These are phyloP conservation scores for Drosophila stalkeri DNA, from an alignment of 2,888 invertebrate genomes.

Conservation along the genomic window DNA sequence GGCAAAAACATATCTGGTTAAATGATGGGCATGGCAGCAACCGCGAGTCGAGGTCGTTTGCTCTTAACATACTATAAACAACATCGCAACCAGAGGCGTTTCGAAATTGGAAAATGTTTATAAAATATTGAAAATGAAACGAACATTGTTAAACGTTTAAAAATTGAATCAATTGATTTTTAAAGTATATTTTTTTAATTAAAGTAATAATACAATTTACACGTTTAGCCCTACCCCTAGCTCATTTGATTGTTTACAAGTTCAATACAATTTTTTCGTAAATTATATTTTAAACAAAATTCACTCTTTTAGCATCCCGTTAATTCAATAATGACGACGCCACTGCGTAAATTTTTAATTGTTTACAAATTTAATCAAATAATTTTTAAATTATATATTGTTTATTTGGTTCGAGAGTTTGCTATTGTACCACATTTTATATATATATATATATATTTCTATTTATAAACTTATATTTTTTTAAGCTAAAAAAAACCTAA, in stretches of 20 bases:
- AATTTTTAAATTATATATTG: slow-evolving; percentile 27
- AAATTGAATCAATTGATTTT: background rate
- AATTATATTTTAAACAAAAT: background rate
- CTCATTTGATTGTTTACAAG: background rate
- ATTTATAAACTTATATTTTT: background rate
- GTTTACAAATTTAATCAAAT: slow-evolving; percentile 38
- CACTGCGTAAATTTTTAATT: slow-evolving; percentile 19
- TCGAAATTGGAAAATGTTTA: background rate
- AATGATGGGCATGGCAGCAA: slow-evolving; percentile 36
- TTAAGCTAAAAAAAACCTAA: slow-evolving; percentile 7
- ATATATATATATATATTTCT: background rate
- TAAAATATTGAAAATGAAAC: background rate
- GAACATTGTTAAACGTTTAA: background rate
- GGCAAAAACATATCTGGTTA: slow-evolving; percentile 40
- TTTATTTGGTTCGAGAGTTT: slow-evolving; percentile 38
- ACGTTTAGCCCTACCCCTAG: background rate
- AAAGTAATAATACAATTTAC: background rate
- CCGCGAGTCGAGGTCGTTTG: slow-evolving; percentile 34
- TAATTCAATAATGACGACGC: slow-evolving; percentile 5
- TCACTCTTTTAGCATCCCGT: background rate
- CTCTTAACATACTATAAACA: slow-evolving; percentile 21
- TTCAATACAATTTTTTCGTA: background rate
- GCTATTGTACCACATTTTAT: slow-evolving; percentile 41
- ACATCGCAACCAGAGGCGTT: slow-evolving; percentile 26
- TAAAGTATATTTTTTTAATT: background rate